Evolutionary conservation across 2,113 vertebrate genomes (phyloP).

Genomic region (Natator depressus): DNA sequence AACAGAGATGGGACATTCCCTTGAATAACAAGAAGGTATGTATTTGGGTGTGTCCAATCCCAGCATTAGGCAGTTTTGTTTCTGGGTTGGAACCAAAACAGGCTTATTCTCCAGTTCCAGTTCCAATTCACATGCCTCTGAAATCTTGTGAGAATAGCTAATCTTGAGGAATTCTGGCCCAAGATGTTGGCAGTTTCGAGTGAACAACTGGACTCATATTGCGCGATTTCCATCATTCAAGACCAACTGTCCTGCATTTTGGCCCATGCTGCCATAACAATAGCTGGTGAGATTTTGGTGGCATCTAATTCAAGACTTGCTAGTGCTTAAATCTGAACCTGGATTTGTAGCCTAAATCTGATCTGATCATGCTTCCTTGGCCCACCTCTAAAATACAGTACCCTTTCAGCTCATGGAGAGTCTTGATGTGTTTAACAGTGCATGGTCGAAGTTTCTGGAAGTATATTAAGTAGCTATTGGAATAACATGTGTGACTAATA

Average conservation of each 20-base stretch:
- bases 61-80: background rate
- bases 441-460: background rate
- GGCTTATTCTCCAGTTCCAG: background rate
- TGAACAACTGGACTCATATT: background rate
- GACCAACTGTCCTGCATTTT: background rate
- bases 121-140: background rate
- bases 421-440: background rate
- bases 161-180: background rate
- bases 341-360: background rate
- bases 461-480: background rate
- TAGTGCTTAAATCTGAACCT: background rate
- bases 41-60: background rate
- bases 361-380: background rate
- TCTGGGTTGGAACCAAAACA: background rate
- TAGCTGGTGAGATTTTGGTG: accelerated
- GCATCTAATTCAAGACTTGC: background rate
- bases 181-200: accelerated
- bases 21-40: background rate
- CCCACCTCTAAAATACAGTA: background rate
- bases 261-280: accelerated
- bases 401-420: background rate
- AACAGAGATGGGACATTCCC: background rate
- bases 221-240: background rate
- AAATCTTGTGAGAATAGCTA: background rate
- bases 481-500: background rate